Evolutionary conservation across 2,888 invertebrate species (phyloP).

Genomic region (Temnothorax ravouxi): DNA sequence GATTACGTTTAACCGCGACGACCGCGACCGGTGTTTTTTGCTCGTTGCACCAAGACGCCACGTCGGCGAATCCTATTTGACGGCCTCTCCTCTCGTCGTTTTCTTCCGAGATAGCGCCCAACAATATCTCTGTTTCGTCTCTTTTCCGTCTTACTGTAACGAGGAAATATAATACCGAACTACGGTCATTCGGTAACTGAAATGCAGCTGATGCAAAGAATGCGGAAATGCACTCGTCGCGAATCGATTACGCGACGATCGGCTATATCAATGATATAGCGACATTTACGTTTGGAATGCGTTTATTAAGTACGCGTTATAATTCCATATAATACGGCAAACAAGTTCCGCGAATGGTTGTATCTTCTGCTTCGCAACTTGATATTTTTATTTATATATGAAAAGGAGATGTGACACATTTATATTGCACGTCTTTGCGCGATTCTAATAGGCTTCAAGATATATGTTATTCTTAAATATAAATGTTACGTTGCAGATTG

Average conservation of each 20-base stretch:
- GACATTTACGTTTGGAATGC: slow-evolving; percentile 1
- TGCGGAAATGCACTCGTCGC: slow-evolving; percentile 17
- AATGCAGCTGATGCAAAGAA: slow-evolving; percentile 9
- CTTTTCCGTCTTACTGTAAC: background rate
- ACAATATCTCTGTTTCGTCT: slow-evolving; percentile 22
- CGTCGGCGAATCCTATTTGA: slow-evolving; percentile 9
- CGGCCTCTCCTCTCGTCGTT: background rate
- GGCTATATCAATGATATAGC: background rate
- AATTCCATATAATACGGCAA: background rate
- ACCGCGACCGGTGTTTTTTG: slow-evolving; percentile 64
- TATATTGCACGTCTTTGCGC: background rate
- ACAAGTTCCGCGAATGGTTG: background rate
- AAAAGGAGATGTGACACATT: background rate
- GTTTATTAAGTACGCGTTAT: background rate
- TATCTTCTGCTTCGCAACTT: background rate
- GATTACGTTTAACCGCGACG: slow-evolving; percentile 67
- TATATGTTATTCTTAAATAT: background rate
- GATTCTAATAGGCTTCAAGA: background rate
- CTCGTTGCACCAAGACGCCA: slow-evolving; percentile 30
- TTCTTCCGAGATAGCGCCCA: slow-evolving; percentile 5
- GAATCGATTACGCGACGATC: slow-evolving; percentile 19
- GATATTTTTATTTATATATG: background rate
- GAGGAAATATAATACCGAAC: background rate
- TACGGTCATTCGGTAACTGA: background rate
- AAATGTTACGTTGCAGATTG: background rate